phyloP scores from a whole-genome alignment of 2,113 vertebrate species.

The Stercorarius parasiticus region DNA sequence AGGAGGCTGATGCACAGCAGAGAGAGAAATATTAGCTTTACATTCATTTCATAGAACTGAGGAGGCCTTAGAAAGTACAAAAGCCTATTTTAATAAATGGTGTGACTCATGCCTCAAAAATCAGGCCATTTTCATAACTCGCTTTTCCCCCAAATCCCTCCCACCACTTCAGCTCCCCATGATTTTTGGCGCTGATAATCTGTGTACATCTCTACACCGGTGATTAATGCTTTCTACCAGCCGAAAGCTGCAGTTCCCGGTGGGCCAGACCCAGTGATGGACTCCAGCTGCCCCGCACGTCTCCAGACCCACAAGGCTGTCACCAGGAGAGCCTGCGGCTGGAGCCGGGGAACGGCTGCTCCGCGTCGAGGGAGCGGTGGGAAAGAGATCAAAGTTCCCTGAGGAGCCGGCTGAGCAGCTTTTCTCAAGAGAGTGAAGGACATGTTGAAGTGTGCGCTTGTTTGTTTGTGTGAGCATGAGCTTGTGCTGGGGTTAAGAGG shows the following conservation, averaged over 20 bases:
- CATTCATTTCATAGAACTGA: neutral
- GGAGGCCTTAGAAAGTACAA: slow-evolving; percentile 37
- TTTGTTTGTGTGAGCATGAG: neutral
- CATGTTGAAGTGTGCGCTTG: neutral
- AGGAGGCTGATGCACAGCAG: neutral
- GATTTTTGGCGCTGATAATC: neutral
- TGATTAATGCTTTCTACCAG: neutral
- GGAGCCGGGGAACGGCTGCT: neutral
- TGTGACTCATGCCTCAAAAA: slow-evolving; percentile 56
- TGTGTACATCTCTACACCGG: neutral
- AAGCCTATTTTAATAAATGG: slow-evolving; percentile 37
- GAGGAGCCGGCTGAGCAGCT: neutral
- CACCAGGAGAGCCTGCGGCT: neutral
- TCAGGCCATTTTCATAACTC: slow-evolving; percentile 44
- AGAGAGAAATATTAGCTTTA: slow-evolving; percentile 28
- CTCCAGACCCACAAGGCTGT: neutral
- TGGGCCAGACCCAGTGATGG: neutral
- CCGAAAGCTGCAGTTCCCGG: neutral
- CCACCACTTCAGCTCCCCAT: neutral
- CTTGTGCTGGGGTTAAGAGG: neutral
- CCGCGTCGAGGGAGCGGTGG: neutral
- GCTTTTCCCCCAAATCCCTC: slow-evolving; percentile 21
- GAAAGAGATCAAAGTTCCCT: neutral
- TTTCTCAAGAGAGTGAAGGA: neutral
- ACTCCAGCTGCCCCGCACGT: neutral